Conservation (phyloP, 2,797 vertebrate genomes). For the Iguana delicatissima region DNA sequence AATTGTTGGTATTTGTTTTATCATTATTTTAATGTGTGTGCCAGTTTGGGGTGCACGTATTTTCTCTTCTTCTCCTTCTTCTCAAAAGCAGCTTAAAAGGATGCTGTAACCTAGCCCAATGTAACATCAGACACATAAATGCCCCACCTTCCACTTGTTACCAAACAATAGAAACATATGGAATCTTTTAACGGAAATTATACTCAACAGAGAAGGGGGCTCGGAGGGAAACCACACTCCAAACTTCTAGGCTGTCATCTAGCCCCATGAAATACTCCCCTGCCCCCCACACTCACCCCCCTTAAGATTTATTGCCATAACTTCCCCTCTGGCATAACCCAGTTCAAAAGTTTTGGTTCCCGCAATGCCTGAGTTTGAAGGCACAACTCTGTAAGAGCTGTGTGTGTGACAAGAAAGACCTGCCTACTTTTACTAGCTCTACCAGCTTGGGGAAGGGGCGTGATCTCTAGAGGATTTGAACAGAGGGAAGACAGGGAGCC, state of each 20-base stretch:
- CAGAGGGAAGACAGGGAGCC: background rate
- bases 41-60: background rate
- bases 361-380: background rate
- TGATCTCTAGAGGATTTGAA: background rate
- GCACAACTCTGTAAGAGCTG: background rate
- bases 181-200: background rate
- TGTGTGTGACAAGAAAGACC: background rate
- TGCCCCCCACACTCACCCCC: no score
- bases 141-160: background rate
- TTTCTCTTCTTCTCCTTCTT: background rate
- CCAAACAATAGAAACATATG: background rate
- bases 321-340: background rate
- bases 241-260: conserved; percentile 6
- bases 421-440: background rate
- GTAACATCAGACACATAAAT: background rate
- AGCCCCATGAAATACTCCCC: background rate
- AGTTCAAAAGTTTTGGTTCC: background rate
- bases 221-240: background rate
- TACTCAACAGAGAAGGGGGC: background rate
- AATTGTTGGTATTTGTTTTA: background rate
- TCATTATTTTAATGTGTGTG: background rate
- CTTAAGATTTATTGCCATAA: background rate
- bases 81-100: background rate
- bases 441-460: background rate
- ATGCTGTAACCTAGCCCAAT: background rate